Evolutionary conservation across 2,797 vertebrate species (phyloP).

Genomic region (Apodemus agrarius): DNA sequence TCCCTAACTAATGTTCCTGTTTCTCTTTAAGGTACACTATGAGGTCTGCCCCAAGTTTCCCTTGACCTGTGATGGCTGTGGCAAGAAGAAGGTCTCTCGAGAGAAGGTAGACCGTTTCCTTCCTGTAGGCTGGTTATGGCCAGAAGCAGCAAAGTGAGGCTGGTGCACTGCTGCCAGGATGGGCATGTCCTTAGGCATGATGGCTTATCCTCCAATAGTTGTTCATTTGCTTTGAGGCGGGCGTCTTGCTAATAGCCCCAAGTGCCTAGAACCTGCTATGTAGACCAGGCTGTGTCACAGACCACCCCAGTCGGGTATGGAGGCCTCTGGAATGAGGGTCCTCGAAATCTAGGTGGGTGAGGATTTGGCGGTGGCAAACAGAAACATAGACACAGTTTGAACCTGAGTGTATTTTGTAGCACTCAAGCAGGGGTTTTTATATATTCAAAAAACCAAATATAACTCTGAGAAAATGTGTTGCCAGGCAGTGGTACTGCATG

Average conservation of each 20-base stretch:
- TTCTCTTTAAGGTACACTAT: slow-evolving; percentile 92
- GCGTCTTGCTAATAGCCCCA: not conserved
- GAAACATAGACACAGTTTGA: no score
- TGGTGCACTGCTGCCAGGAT: not conserved
- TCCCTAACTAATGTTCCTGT: not conserved
- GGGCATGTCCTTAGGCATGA: rapidly evolving
- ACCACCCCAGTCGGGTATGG: no score
- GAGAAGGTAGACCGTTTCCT: slow-evolving; percentile 90
- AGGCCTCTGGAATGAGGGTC: no score
- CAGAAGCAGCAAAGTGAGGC: not conserved
- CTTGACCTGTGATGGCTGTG: slow-evolving; percentile 95
- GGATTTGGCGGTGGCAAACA: no score
- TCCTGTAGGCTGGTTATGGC: not conserved
- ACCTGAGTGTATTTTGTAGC: no score
- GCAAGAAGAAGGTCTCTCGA: slow-evolving; percentile 94
- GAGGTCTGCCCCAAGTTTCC: slow-evolving; percentile 95
- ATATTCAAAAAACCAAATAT: no score
- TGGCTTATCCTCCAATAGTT: not conserved
- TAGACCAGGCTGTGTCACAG: not conserved
- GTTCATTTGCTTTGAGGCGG: not conserved
- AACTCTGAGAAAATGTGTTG: no score
- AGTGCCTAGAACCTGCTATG: not conserved
- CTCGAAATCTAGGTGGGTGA: no score
- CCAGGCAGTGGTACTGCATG: no score
- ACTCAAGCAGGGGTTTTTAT: no score